Percentiles rank a stretch among this genome's conserved stretches.
These are phyloP conservation scores for Antedon mediterranea DNA, from an alignment of 53 echinoderm and acorn worm genomes.

Conservation along the genomic window DNA sequence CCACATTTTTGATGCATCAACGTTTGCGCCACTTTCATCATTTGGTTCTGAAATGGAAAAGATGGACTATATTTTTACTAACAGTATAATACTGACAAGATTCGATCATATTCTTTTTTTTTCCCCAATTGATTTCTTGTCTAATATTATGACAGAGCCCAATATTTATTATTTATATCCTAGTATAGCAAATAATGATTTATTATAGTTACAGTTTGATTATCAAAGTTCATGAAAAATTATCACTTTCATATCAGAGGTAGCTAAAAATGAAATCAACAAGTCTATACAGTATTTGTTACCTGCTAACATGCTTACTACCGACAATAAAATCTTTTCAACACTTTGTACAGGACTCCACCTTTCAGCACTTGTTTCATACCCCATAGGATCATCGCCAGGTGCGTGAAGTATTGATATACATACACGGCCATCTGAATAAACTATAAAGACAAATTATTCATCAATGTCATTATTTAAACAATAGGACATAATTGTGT, in stretches of 20 bases:
- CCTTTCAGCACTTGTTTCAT: slow-evolving; percentile 95
- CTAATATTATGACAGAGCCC: too few relatives aligned
- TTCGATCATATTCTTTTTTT: too few relatives aligned
- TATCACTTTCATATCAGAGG: too few relatives aligned
- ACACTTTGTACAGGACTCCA: slow-evolving; percentile 99
- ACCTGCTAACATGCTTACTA: slow-evolving; percentile 98
- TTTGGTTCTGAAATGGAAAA: slow-evolving; percentile 58
- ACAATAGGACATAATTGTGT: too few relatives aligned
- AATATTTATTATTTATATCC: too few relatives aligned
- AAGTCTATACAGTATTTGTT: background rate
- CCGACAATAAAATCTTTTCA: slow-evolving; percentile 88
- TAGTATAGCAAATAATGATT: too few relatives aligned
- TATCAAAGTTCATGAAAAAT: too few relatives aligned
- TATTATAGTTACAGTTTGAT: too few relatives aligned
- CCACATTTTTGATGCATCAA: slow-evolving; percentile 99
- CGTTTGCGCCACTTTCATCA: slow-evolving; percentile 96
- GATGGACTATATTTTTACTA: background rate
- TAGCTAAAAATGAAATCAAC: too few relatives aligned
- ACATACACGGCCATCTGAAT: slow-evolving; percentile 84
- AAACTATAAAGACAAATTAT: slow-evolving; percentile 28
- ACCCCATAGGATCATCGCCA: slow-evolving; percentile 98
- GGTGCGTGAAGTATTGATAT: slow-evolving; percentile 97
- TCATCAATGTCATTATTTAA: background rate
- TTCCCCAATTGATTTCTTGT: too few relatives aligned
- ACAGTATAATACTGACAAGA: too few relatives aligned